Evolutionary conservation across 2,113 vertebrate genomes (phyloP).

Genomic region (Rattus rattus): DNA sequence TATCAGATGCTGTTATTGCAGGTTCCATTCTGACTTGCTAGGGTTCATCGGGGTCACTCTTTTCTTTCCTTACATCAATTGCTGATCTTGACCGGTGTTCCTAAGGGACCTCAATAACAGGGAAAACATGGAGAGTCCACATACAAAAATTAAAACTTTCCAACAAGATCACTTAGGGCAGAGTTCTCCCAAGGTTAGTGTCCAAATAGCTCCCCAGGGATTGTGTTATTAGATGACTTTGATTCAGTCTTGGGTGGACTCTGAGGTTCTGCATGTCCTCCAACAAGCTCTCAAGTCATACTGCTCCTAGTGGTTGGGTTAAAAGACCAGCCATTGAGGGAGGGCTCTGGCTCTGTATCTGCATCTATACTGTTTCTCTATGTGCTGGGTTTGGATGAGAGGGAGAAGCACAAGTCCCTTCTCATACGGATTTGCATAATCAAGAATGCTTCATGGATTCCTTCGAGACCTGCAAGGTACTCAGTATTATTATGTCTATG

Average conservation of each 20-base stretch:
- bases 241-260: background rate
- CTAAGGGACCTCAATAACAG: background rate
- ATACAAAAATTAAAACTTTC: background rate
- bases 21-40: rapidly evolving
- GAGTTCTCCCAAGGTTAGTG: too few species aligned
- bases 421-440: background rate
- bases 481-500: background rate
- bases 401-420: background rate
- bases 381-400: rapidly evolving
- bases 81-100: background rate
- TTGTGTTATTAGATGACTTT: background rate
- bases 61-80: background rate
- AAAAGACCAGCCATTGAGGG: background rate
- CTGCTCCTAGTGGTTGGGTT: background rate
- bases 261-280: background rate
- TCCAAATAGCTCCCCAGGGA: background rate
- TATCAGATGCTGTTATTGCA: rapidly evolving
- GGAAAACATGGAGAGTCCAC: background rate
- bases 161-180: background rate
- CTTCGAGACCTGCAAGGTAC: background rate
- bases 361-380: background rate
- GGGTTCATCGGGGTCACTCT: background rate
- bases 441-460: background rate
- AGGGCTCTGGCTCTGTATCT: background rate
- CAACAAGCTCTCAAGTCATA: background rate